Conservation (phyloP, 2,113 vertebrate species). For the Xenus cinereus region DNA sequence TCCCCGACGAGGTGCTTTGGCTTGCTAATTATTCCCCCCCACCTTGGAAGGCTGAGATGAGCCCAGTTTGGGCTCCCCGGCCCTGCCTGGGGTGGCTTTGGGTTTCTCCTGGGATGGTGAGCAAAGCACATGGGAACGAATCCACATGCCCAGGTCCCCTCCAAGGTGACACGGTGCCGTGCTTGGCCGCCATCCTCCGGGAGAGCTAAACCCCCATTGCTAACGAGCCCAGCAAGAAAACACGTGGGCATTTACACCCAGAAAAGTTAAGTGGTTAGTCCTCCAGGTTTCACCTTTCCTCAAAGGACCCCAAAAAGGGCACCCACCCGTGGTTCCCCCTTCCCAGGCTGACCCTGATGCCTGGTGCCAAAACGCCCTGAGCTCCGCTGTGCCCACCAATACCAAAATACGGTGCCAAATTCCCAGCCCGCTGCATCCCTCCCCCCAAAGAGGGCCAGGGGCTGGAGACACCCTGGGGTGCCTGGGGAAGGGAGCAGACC, state of each 20-base stretch:
- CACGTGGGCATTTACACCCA: fast-evolving
- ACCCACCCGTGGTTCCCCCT: not conserved
- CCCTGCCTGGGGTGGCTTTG: not conserved
- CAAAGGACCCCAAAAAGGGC: not conserved
- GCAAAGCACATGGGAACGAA: not conserved
- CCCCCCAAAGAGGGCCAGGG: not conserved
- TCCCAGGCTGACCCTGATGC: not conserved
- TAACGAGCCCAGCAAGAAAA: not conserved
- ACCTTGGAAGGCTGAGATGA: not conserved
- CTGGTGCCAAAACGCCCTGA: not conserved
- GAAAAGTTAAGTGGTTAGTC: not conserved
- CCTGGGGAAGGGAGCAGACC: not conserved
- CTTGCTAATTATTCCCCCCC: not conserved
- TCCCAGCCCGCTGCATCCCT: not conserved
- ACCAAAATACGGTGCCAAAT: not conserved
- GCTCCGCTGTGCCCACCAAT: fast-evolving
- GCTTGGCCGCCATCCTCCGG: fast-evolving
- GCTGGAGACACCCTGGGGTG: not conserved
- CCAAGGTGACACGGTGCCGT: not conserved
- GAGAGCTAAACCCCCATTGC: not conserved
- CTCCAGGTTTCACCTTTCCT: not conserved
- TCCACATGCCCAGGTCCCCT: not conserved
- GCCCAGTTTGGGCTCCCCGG: not conserved
- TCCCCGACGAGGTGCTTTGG: constrained; percentile 8
- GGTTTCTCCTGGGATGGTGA: not conserved